These are phyloP conservation scores for Salvator merianae DNA, from an alignment of 2,113 vertebrate genomes.

Conservation along the genomic window DNA sequence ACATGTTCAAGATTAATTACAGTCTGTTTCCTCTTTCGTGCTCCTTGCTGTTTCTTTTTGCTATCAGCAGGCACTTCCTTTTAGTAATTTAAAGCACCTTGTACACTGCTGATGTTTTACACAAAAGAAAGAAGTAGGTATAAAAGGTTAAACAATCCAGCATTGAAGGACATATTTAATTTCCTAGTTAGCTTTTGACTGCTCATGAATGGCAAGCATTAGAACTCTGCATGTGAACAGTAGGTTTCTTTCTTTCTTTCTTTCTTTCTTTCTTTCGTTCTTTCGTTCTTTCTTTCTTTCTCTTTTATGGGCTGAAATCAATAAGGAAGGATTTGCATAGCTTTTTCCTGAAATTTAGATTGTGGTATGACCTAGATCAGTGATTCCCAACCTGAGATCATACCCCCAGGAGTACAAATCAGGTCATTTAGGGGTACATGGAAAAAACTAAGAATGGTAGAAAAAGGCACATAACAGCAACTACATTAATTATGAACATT, in stretches of 20 bases:
- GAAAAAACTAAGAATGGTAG: too few species aligned
- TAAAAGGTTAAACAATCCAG: background rate
- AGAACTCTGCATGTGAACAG: background rate
- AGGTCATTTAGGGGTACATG: too few species aligned
- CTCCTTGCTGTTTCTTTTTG: background rate
- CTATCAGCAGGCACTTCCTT: background rate
- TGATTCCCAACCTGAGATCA: too few species aligned
- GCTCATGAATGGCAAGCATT: background rate
- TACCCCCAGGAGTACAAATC: too few species aligned
- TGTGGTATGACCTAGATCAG: background rate
- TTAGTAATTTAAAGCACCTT: background rate
- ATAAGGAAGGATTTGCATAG: background rate
- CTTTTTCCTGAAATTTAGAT: background rate
- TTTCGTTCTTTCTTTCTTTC: background rate
- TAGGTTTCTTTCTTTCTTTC: background rate
- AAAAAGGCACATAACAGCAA: too few species aligned
- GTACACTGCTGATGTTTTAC: background rate
- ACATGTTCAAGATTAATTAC: background rate
- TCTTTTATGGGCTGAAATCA: background rate
- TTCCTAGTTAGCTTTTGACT: background rate
- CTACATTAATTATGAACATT: too few species aligned
- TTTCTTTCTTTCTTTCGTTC: background rate
- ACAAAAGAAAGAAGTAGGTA: background rate
- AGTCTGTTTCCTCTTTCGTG: background rate
- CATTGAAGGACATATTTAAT: background rate